phyloP scores from a whole-genome alignment of 2,113 vertebrate species.

The Saguinus midas region DNA sequence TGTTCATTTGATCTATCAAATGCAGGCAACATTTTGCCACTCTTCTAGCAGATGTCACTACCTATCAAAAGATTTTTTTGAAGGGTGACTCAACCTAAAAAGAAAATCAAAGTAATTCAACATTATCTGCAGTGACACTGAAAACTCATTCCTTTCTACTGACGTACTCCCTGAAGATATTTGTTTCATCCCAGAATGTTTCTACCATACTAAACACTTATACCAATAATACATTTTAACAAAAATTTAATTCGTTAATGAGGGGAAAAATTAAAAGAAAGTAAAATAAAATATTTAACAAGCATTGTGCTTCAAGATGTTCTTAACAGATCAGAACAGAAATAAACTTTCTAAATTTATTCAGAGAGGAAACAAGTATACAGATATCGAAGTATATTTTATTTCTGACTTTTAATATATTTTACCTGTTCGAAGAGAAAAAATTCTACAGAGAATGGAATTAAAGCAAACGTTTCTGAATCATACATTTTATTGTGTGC shows the following conservation, averaged over 20 bases:
- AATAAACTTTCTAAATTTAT: constrained; percentile 50
- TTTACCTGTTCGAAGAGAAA: constrained; percentile 35
- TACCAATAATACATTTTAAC: neutral
- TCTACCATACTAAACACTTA: neutral
- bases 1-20: constrained; percentile 20
- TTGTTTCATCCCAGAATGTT: neutral
- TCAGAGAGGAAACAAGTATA: constrained; percentile 45
- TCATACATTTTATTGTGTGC: constrained; percentile 24
- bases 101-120: constrained; percentile 55
- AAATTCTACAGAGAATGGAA: constrained; percentile 42
- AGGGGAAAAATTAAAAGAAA: neutral
- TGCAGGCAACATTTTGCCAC: neutral
- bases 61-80: constrained; percentile 56
- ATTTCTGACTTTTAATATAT: constrained; percentile 35
- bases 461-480: constrained; percentile 39
- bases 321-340: constrained; percentile 16
- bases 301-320: neutral
- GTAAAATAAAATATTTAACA: constrained; percentile 19
- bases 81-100: constrained; percentile 50
- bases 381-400: constrained; percentile 20
- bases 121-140: constrained; percentile 21
- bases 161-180: neutral
- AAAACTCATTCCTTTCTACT: constrained; percentile 25
- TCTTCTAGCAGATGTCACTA: constrained; percentile 54
- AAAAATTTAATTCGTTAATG: neutral